phyloP scores from a whole-genome alignment of 2,113 vertebrate genomes.

The Phylloscopus whistleri region DNA sequence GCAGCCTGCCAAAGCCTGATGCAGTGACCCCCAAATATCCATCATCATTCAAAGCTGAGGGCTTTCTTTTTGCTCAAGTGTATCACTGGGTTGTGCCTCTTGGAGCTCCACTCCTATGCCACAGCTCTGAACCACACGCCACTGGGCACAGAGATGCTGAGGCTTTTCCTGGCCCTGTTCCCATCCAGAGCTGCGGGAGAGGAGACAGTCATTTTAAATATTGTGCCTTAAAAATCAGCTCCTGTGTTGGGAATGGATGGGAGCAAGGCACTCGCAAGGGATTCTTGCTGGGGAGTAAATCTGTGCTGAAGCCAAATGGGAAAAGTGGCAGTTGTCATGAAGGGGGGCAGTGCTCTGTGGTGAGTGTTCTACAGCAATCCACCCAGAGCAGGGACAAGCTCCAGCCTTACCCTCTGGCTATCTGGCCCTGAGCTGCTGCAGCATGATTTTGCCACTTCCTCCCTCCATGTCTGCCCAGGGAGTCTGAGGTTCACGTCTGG shows the following conservation, averaged over 20 bases:
- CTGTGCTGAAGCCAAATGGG: not conserved
- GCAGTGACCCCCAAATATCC: not conserved
- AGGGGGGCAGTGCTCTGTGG: not conserved
- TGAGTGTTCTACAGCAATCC: not conserved
- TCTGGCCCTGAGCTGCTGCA: accelerated
- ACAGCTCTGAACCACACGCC: not conserved
- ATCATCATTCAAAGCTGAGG: not conserved
- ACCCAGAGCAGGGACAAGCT: not conserved
- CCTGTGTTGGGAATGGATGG: not conserved
- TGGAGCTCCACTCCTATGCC: accelerated
- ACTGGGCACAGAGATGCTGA: not conserved
- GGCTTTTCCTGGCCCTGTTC: not conserved
- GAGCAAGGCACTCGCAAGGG: not conserved
- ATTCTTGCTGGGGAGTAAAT: not conserved
- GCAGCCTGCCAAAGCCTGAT: not conserved
- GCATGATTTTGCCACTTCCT: not conserved
- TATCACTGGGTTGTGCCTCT: not conserved
- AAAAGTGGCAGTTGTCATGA: not conserved
- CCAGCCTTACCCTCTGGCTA: not conserved
- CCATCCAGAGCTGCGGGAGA: accelerated
- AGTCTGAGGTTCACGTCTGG: not conserved
- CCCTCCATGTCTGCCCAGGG: not conserved
- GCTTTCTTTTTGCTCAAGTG: not conserved
- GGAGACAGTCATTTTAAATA: not conserved
- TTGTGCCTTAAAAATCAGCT: not conserved